Evolutionary conservation across 2,797 vertebrate genomes (phyloP), one percentile per base, ranked within the genome.

Genomic region (Gymnothorax reevesii): DNA sequence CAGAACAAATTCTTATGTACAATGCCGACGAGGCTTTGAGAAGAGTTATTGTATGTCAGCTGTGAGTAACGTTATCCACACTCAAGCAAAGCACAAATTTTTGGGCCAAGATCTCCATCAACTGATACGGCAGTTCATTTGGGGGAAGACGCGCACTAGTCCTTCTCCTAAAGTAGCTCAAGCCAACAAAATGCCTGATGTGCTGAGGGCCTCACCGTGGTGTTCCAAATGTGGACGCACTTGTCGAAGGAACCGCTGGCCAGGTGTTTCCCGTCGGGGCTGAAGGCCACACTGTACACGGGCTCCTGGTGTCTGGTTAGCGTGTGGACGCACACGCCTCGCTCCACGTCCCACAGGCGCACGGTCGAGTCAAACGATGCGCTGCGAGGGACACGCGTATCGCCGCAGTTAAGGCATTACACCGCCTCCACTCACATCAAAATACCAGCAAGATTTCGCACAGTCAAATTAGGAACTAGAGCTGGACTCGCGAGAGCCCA

Each of bases 151-250:
- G 22, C 5, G 60, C 22, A n/a, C 60, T 15, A 17, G 60, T 64
- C 60, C 59, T 64, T 64, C 60, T n/a, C 2, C 64, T 69, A 25
- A 69, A 69, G 7, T 1, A 9, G 64, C 64, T 69, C 8, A 9
- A 69, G 64, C 64, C 64, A 22, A 0, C 22, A n/a, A 2, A n/a
- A n/a, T 9, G 22, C 22, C 7, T 13, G 22, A 2, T 2, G 64
- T 1, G 69, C 12, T 15, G 69, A 4, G 27, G 69, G 75, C 27
- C 92, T 94, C 93, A 98, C 98, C 95, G 95, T 96, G 75, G 98
- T 99, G 93, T 97, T 98, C 98, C 98, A 99, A 94, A 99, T 98
- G 91, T 99, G 98, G 87, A 99, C 98, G 84, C 98, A 99, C 92
- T 99, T 99, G 91, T 99, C 98, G 49, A 99, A 99, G 90, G 98